A percentile compares a stretch with the other conserved stretches of the same genome.
Conservation (phyloP, 2,113 vertebrate genomes). For the Climacteris rufus region DNA sequence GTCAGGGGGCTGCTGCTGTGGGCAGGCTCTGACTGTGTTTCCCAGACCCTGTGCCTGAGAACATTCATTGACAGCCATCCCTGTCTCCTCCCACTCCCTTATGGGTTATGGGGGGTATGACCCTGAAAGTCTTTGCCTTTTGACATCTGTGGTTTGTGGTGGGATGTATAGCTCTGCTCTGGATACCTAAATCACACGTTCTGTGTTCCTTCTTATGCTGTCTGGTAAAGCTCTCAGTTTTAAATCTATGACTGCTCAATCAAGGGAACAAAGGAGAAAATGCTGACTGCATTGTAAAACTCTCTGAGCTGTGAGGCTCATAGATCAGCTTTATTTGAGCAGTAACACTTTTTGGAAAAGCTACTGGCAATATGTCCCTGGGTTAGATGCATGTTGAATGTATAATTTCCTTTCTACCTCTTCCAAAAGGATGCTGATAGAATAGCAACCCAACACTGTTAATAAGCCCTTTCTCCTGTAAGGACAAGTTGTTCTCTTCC, state of each 20-base stretch:
- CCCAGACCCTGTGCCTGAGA: neutral
- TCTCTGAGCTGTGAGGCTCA: neutral
- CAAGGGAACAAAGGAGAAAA: conserved; percentile 32
- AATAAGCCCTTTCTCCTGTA: neutral
- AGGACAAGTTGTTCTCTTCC: neutral
- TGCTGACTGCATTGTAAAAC: conserved; percentile 44
- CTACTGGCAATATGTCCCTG: neutral
- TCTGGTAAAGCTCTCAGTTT: neutral
- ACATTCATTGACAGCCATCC: rapidly evolving
- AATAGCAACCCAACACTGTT: neutral
- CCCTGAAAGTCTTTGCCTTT: neutral
- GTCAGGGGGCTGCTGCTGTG: neutral
- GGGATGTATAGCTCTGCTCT: neutral
- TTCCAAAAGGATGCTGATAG: neutral
- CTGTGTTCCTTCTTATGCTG: neutral
- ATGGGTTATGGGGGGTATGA: neutral
- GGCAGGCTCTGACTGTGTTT: neutral
- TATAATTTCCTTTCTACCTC: neutral
- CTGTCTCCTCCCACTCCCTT: neutral
- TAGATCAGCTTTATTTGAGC: conserved; percentile 59
- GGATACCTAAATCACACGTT: neutral
- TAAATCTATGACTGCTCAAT: conserved; percentile 38
- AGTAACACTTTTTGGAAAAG: conserved; percentile 1
- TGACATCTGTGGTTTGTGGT: neutral
- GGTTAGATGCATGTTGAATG: neutral